These are phyloP conservation scores for Tanytarsus gracilentus DNA, from an alignment of 2,888 invertebrate genomes.

Conservation along the genomic window DNA sequence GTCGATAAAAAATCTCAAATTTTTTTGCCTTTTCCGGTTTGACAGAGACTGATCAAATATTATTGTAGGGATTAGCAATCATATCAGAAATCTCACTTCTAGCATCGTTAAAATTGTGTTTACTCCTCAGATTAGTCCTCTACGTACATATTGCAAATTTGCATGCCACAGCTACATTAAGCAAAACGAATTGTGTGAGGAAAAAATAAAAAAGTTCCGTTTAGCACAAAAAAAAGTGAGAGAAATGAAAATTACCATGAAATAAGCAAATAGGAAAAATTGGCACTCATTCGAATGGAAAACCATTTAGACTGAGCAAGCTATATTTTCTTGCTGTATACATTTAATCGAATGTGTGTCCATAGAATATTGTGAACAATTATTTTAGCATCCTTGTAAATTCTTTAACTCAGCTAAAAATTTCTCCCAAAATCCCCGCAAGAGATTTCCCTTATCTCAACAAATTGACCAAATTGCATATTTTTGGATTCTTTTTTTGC, in stretches of 20 bases:
- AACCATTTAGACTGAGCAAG: not conserved
- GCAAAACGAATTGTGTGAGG: not conserved
- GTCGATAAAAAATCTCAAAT: not conserved
- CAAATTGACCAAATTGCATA: not conserved
- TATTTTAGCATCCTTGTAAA: too few species aligned
- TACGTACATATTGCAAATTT: not conserved
- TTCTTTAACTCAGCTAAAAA: too few species aligned
- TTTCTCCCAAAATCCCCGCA: not conserved
- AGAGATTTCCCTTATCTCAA: not conserved
- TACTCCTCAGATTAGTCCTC: constrained; percentile 17
- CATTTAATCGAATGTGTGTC: too few species aligned
- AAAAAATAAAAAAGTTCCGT: not conserved
- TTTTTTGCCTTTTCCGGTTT: constrained; percentile 20
- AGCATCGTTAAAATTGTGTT: constrained; percentile 7
- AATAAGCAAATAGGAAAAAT: not conserved
- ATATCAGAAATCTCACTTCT: constrained; percentile 13
- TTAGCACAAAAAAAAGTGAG: not conserved
- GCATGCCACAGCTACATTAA: not conserved
- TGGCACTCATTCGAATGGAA: not conserved
- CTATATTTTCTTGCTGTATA: too few species aligned
- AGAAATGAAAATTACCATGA: constrained; percentile 19
- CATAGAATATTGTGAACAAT: too few species aligned
- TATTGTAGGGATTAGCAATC: constrained; percentile 21
- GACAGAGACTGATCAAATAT: constrained; percentile 26
- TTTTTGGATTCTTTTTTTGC: not conserved